phyloP scores from a whole-genome alignment of 2,888 invertebrate genomes.

The Diaprepes abbreviatus region DNA sequence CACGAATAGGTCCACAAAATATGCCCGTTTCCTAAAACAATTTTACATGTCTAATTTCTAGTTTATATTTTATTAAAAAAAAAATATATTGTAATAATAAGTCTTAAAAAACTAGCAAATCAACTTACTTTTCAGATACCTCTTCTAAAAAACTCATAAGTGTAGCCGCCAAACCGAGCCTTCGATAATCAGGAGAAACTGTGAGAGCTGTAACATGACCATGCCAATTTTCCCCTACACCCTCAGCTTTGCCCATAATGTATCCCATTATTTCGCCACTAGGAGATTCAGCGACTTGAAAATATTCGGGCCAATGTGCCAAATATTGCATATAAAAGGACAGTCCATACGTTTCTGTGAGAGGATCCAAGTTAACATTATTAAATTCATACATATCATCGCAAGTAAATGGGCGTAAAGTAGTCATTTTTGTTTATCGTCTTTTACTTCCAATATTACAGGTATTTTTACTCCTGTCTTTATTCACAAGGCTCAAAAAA shows the following conservation, averaged over 20 bases:
- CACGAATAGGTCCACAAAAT: conserved; percentile 98
- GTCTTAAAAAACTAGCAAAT: background rate
- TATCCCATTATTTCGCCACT: conserved; percentile 99
- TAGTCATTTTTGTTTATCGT: conserved; percentile 81
- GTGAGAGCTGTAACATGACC: conserved; percentile 99
- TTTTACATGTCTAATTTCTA: too few relatives aligned
- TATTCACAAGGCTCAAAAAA: too few relatives aligned
- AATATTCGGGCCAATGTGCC: conserved; percentile 99
- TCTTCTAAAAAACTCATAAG: conserved; percentile 96
- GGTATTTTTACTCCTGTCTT: too few relatives aligned
- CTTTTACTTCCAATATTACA: too few relatives aligned
- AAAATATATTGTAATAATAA: background rate
- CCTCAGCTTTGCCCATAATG: conserved; percentile 99
- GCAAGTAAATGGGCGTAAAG: conserved; percentile 91
- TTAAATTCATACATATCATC: conserved; percentile 96
- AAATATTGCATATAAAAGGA: conserved; percentile 98
- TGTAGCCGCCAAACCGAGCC: conserved; percentile 91
- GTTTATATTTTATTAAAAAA: too few relatives aligned
- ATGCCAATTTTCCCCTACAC: conserved; percentile 96
- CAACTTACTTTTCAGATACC: conserved; percentile 89
- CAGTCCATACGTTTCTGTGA: conserved; percentile 96
- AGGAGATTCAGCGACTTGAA: conserved; percentile 96
- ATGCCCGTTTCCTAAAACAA: conserved; percentile 92
- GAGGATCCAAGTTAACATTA: conserved; percentile 95
- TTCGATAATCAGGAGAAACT: conserved; percentile 93